These are phyloP conservation scores for Cheilosia pagana DNA, from an alignment of 2,888 invertebrate genomes.

Conservation along the genomic window DNA sequence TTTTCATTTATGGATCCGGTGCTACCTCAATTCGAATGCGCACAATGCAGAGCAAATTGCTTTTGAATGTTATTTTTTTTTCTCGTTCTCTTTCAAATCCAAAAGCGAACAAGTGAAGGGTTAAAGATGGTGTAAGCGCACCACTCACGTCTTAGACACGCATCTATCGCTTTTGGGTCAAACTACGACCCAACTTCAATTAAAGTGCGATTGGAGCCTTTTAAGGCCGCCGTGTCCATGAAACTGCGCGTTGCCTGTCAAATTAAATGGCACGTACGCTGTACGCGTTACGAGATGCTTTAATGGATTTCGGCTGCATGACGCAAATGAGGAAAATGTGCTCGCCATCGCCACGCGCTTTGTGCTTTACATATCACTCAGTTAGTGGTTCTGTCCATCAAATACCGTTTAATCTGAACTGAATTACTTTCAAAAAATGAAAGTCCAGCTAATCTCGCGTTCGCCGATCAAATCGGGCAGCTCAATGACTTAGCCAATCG, in stretches of 20 bases:
- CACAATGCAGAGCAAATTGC: constrained; percentile 62
- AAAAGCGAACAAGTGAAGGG: constrained; percentile 67
- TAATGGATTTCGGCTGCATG: constrained; percentile 61
- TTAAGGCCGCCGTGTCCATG: constrained; percentile 60
- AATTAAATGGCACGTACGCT: constrained; percentile 16
- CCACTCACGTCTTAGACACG: constrained; percentile 68
- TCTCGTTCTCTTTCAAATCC: background rate
- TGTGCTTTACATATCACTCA: constrained; percentile 53
- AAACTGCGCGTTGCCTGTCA: constrained; percentile 58
- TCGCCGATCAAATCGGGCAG: constrained; percentile 39
- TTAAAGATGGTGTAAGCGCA: constrained; percentile 68
- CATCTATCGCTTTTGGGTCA: constrained; percentile 65
- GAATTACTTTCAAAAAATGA: constrained; percentile 61
- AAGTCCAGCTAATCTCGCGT: constrained; percentile 51
- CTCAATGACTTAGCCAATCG: constrained; percentile 36
- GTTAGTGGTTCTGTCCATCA: constrained; percentile 64
- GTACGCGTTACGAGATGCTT: constrained; percentile 42
- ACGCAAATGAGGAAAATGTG: constrained; percentile 47
- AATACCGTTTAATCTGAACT: constrained; percentile 60
- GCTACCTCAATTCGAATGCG: constrained; percentile 46
- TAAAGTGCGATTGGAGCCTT: constrained; percentile 52
- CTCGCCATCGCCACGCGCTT: constrained; percentile 23
- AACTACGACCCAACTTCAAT: constrained; percentile 59
- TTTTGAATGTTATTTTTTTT: background rate
- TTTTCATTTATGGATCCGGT: constrained; percentile 70